These are phyloP conservation scores for Pegoplata infirma DNA, from an alignment of 2,888 invertebrate genomes.

Conservation along the genomic window DNA sequence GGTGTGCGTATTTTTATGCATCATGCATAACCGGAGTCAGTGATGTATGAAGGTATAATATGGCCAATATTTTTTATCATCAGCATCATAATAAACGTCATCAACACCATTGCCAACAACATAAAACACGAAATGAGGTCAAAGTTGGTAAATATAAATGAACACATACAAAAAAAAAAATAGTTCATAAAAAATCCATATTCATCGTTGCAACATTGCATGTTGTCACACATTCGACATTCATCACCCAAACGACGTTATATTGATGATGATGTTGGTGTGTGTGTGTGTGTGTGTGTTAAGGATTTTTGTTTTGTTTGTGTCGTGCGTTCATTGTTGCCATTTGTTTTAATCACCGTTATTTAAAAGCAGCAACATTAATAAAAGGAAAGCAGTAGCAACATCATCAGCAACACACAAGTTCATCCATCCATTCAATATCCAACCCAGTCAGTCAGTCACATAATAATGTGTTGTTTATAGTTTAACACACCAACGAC, in stretches of 20 bases:
- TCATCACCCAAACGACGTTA: constrained; percentile 20
- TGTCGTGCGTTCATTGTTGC: constrained; percentile 13
- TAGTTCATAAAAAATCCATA: constrained; percentile 38
- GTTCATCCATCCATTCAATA: constrained; percentile 4
- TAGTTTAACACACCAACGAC: constrained; percentile 1
- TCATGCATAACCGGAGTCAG: neutral
- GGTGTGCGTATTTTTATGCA: constrained; percentile 26
- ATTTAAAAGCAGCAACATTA: constrained; percentile 25
- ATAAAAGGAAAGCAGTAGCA: constrained; percentile 29
- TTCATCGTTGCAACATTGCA: constrained; percentile 14
- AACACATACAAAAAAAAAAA: no score
- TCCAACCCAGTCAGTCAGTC: neutral
- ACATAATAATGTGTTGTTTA: neutral
- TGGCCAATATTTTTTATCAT: constrained; percentile 35
- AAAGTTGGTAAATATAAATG: constrained; percentile 34
- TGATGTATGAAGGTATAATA: constrained; percentile 28
- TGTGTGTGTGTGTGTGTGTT: neutral
- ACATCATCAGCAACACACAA: constrained; percentile 14
- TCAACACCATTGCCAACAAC: constrained; percentile 27
- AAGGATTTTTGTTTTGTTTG: neutral
- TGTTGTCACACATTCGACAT: constrained; percentile 35
- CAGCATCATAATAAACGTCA: constrained; percentile 10
- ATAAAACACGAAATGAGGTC: constrained; percentile 44
- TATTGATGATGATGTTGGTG: no score
- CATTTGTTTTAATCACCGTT: constrained; percentile 38